These are phyloP conservation scores for Microtus ochrogaster DNA, from an alignment of 2,113 vertebrate species.

Conservation along the genomic window DNA sequence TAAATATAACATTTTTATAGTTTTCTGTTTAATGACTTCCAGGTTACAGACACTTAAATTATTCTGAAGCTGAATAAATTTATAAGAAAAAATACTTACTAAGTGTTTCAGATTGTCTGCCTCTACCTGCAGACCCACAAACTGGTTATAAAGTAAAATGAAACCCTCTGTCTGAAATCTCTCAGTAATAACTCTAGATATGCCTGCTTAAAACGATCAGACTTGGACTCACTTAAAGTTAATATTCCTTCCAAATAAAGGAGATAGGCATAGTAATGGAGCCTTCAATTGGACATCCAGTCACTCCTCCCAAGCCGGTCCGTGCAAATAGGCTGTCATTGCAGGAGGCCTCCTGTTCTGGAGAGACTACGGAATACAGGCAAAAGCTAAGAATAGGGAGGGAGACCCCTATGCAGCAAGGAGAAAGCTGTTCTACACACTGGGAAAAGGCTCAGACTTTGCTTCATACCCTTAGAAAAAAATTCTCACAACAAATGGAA, in stretches of 20 bases:
- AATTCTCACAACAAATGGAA: background rate
- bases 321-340: background rate
- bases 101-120: background rate
- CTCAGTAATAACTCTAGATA: background rate
- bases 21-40: background rate
- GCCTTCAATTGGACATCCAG: background rate
- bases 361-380: background rate
- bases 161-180: background rate
- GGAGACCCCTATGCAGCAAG: background rate
- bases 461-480: background rate
- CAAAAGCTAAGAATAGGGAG: background rate
- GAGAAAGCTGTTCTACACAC: background rate
- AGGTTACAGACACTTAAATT: background rate
- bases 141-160: background rate
- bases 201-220: background rate
- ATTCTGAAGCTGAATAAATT: background rate
- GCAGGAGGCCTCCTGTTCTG: background rate
- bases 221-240: background rate
- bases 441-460: background rate
- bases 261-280: background rate
- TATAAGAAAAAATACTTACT: background rate
- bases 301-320: background rate
- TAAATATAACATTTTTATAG: background rate
- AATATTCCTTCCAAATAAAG: background rate
- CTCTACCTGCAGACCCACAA: background rate